Base-by-base conservation (phyloP, 2,888 invertebrate genomes). In the Cordylochernes scorpioides region DNA sequence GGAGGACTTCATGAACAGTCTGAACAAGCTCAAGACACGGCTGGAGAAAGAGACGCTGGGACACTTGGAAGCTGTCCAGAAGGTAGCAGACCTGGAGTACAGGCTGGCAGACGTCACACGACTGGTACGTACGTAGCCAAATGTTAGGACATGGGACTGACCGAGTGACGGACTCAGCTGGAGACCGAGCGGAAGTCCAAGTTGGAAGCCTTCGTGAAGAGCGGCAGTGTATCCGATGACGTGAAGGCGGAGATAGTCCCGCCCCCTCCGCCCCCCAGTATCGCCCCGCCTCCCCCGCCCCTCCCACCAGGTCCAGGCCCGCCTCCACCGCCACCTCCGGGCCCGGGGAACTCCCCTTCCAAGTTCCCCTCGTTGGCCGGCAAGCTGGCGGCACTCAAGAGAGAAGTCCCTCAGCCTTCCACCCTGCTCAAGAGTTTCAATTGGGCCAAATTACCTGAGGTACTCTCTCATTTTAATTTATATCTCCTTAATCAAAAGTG, bases 351-450 rank as follows among this genome's bases (percentile, higher is more conserved):
- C n/a, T n/a, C n/a, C n/a, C n/a, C n/a, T n/a, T n/a, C n/a, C n/a
- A n/a, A n/a, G n/a, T n/a, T n/a, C n/a, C n/a, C n/a, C n/a, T n/a
- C n/a, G n/a, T n/a, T n/a, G n/a, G n/a, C n/a, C n/a, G n/a, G n/a
- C n/a, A n/a, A n/a, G n/a, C n/a, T n/a, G n/a, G n/a, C n/a, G n/a
- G 22, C 14, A 5, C 12, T 22, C 5, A 22, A 35, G 27, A 84
- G 80, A 55, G 77, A 84, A 54, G 75, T 84, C 33, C 94, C 94
- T 8, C 75, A 77, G 44, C 78, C 91, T 1, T 67, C 74, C 4
- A 78, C 78, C 53, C 80, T 86, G 0, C 57, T 94, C 30, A 91
- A 91, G 54, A 82, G 84, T 30, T 82, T 94, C 59, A 94, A 94
- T 58, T 94, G 94, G 94, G 75, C 78, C 29, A 88, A 82, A 51